These are phyloP conservation scores for Ochotona princeps DNA, from an alignment of 2,113 vertebrate species.

Conservation along the genomic window DNA sequence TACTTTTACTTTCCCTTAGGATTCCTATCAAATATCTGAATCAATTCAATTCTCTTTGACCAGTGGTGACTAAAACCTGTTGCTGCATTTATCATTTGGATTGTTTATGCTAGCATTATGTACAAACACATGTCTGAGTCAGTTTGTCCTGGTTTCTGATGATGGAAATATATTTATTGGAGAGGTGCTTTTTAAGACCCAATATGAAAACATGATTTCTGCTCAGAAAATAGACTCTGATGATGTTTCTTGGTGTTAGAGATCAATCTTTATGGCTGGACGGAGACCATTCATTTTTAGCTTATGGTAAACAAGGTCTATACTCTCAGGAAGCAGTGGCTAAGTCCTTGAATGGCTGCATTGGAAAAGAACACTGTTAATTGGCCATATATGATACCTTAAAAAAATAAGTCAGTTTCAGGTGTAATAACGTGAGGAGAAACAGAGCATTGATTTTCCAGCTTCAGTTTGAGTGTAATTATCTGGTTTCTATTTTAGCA, in stretches of 20 bases:
- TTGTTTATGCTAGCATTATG: not conserved
- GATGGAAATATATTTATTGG: slow-evolving; percentile 39
- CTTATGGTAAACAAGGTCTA: not conserved
- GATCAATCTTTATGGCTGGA: slow-evolving; percentile 42
- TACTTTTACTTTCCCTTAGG: not conserved
- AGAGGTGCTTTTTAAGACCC: slow-evolving; percentile 26
- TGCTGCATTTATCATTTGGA: not conserved
- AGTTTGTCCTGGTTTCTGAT: slow-evolving; percentile 27
- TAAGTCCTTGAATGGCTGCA: not conserved
- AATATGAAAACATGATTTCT: slow-evolving; percentile 54
- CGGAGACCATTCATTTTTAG: not conserved
- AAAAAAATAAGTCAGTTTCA: not conserved
- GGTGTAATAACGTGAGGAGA: slow-evolving; percentile 2
- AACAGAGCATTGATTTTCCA: slow-evolving; percentile 17
- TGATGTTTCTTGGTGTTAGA: slow-evolving; percentile 22
- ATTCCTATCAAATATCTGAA: not conserved
- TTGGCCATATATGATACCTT: not conserved
- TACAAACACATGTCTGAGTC: not conserved
- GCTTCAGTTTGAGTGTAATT: slow-evolving; percentile 30
- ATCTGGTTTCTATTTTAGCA: not conserved
- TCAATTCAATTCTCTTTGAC: slow-evolving; percentile 44
- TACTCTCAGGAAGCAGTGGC: not conserved
- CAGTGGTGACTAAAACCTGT: not conserved
- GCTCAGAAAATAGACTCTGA: slow-evolving; percentile 37
- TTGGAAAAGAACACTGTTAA: not conserved